phyloP scores from a whole-genome alignment of 92 coral and sea anemone species.

The Epizoanthus stellaris region DNA sequence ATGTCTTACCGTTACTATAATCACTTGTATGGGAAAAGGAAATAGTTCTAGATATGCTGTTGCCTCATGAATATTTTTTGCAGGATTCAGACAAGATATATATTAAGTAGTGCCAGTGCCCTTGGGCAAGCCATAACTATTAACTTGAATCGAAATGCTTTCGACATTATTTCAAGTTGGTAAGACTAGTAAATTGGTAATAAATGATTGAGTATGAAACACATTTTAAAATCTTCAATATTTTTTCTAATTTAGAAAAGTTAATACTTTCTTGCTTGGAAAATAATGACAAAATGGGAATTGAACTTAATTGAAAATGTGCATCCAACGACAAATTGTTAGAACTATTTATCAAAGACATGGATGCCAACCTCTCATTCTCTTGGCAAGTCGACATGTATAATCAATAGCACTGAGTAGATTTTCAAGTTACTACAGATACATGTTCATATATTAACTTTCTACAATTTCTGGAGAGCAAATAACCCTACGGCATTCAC shows the following conservation, averaged over 20 bases:
- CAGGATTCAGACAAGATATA: too few species aligned
- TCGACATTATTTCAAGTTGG: background rate
- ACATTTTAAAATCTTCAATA: background rate
- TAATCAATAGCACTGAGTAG: background rate
- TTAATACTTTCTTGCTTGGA: background rate
- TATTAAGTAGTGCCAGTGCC: too few species aligned
- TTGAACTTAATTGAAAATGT: conserved; percentile 16
- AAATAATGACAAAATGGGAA: background rate
- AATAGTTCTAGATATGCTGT: too few species aligned
- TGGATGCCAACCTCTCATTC: background rate
- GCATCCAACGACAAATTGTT: background rate
- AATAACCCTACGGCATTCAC: background rate
- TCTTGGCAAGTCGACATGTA: background rate
- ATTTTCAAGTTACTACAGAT: background rate
- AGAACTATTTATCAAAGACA: background rate
- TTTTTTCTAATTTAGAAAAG: conserved; percentile 9
- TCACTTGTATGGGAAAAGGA: too few species aligned
- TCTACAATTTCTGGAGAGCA: background rate
- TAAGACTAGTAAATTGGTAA: too few species aligned
- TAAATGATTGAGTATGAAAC: background rate
- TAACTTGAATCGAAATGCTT: background rate
- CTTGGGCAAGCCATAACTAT: too few species aligned
- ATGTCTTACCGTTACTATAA: too few species aligned
- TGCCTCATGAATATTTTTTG: too few species aligned
- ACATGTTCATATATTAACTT: background rate